These are phyloP conservation scores for Hecatera dysodea DNA, from an alignment of 2,888 invertebrate genomes.

Conservation along the genomic window DNA sequence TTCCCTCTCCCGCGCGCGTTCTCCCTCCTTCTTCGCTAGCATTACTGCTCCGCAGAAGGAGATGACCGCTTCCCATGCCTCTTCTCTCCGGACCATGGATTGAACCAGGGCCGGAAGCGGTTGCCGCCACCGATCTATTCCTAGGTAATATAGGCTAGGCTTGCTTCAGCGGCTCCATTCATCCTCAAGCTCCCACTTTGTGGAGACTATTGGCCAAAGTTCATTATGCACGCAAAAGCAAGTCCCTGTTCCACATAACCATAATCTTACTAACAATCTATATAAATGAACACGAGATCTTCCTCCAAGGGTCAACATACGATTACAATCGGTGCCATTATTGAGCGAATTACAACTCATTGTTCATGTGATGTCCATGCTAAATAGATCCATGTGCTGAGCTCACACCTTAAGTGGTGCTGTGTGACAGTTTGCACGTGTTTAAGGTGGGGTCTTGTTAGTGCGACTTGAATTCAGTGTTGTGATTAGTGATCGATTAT, in stretches of 20 bases:
- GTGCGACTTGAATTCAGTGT: constrained; percentile 23
- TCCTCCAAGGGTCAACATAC: constrained; percentile 51
- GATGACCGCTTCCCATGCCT: no score
- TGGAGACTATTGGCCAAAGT: no score
- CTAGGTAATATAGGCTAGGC: no score
- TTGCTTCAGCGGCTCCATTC: no score
- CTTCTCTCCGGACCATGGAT: no score
- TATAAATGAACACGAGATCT: constrained; percentile 4
- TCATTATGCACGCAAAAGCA: neutral
- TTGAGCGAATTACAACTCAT: constrained; percentile 59
- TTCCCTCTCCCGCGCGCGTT: no score
- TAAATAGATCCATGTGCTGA: constrained; percentile 69
- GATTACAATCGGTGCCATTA: constrained; percentile 52
- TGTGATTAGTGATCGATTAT: neutral
- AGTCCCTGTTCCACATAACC: no score
- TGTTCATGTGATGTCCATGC: constrained; percentile 55
- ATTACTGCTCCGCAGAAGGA: no score
- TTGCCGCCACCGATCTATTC: no score
- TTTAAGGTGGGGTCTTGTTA: constrained; percentile 57
- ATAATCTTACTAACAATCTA: neutral
- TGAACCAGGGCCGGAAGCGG: no score
- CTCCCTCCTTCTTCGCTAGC: no score
- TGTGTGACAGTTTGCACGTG: constrained; percentile 66
- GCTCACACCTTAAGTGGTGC: constrained; percentile 64
- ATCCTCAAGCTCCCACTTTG: no score